Evolutionary conservation across 2,888 invertebrate genomes (phyloP), one percentile per base, ranked within the genome.

Genomic region (Xestia ashworthii): DNA sequence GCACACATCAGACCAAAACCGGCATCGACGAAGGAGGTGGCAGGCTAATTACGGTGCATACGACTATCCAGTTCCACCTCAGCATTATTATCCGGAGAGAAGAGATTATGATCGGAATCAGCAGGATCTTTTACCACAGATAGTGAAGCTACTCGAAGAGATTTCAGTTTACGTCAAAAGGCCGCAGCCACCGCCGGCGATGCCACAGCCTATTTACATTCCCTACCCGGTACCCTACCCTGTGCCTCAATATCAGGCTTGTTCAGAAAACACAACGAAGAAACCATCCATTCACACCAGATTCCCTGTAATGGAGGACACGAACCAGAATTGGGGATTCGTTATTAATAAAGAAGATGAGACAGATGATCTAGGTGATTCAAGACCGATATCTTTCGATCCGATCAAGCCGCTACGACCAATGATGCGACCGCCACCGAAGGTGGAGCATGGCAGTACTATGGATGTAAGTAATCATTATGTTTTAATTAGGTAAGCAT

Each of bases 161-260:
- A 92, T 96, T 76, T 89, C 93, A 3, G 75, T 78, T 19, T 91
- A 92, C 55, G 77, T 95, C 22, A 93, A 85, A 75, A 90, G 91
- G 25, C 91, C 92, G 0, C 91, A 90, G 8, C 84, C 87, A 0
- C 90, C 89, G 0, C 90, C 92, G 1, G 90, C 89, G 1, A 90
- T 91, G n/a, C 94, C 94, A 2, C 94, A 94, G 72, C 93, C 94
- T 5, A 92, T 95, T 74, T 96, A 95, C 87, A 89, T 96, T 48
- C 95, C 93, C 1, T 95, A 95, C 74, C 93, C 94, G 5, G 89
- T 95, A 14, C 90, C 92, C 5, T 92, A 93, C 68, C 91, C 92
- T 11, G 84, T 93, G 0, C 90, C 89, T 12, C 92, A 91, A 69
- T 84, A 85, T 53, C 84, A 84, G 19, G 69, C 88, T 14, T 94